Base-by-base conservation (phyloP, 2,888 invertebrate genomes). In the Callyntrura guangdongensis region DNA sequence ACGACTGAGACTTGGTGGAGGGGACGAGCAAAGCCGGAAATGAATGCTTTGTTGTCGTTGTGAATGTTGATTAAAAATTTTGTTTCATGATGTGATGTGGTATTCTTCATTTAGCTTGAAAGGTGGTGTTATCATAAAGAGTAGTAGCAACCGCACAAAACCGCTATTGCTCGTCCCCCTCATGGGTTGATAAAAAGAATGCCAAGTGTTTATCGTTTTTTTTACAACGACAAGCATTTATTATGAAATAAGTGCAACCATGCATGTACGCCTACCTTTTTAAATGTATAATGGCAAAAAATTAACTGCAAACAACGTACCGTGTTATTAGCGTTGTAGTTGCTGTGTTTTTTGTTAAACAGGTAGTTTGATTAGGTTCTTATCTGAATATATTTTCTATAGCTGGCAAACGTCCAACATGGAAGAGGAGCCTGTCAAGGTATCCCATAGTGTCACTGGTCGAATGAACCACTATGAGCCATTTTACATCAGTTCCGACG, bases 401-500 rank as follows among this genome's bases (percentile, higher is more conserved):
- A 97, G 97, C 96, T 96, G 96, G 95, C 96, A 96, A 91, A 96
- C 95, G 77, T 95, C 95, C 17, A 96, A 96, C 86, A 96, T 96
- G 93, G 96, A 96, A 94, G 96, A 96, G 93, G 94, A 95, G 8
- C 96, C 96, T 91, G 96, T 97, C 1, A 97, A 97, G 94, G 96
- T 98, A 81, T 98, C 97, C 94, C 98, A 98, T 95, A 96, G 97
- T 94, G 98, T 98, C 91, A 93, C 92, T 72, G 86, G 86, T 53
- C 89, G 92, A 12, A 92, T 93, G 93, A 93, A 93, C 94, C 96
- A 98, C 91, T 98, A 98, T 95, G 98, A 98, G 95, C 98, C 98
- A 0, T 98, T 98, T 95, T 98, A 98, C 95, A 97, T 98, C 86
- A 97, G 93, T 69, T 91, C 93, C 14, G 98, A 98, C 95, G 96